Evolutionary conservation across 1,140 invertebrate genomes (phyloP).

Genomic region (Trachelipus rathkii): DNA sequence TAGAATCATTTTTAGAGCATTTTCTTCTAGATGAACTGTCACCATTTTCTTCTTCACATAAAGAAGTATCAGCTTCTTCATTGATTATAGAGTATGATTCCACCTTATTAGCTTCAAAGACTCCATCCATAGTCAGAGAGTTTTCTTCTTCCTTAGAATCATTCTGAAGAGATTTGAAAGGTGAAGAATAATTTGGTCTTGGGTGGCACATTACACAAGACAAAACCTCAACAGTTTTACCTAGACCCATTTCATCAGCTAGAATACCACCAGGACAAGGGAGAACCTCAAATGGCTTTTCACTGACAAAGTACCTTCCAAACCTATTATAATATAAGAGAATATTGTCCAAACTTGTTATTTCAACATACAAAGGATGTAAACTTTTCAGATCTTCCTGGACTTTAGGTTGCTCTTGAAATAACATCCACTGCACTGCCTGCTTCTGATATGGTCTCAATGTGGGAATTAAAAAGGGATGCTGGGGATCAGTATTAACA

Average conservation of each 20-base stretch:
- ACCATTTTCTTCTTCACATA: too few relatives aligned
- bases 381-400: slow-evolving; percentile 44
- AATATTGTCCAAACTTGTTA: slow-evolving; percentile 50
- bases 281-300: slow-evolving; percentile 48
- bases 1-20: too few relatives aligned
- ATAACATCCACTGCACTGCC: slow-evolving; percentile 68
- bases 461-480: slow-evolving; percentile 54
- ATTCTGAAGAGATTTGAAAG: too few relatives aligned
- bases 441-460: slow-evolving; percentile 64
- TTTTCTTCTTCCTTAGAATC: too few relatives aligned
- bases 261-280: slow-evolving; percentile 67
- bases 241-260: slow-evolving; percentile 79
- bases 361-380: slow-evolving; percentile 50
- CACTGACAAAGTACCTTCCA: slow-evolving; percentile 51
- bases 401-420: slow-evolving; percentile 52
- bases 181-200: slow-evolving; percentile 37
- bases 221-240: slow-evolving; percentile 75
- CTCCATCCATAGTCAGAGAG: too few relatives aligned
- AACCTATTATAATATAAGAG: slow-evolving; percentile 57
- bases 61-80: too few relatives aligned
- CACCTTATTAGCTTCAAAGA: too few relatives aligned
- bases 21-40: too few relatives aligned
- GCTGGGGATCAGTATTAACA: slow-evolving; percentile 49
- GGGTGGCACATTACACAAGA: slow-evolving; percentile 63
- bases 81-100: too few relatives aligned